A percentile compares a stretch with the other conserved stretches of the same genome.
These are phyloP conservation scores for Leuctra nigra DNA, from an alignment of 2,888 invertebrate species.

Conservation along the genomic window DNA sequence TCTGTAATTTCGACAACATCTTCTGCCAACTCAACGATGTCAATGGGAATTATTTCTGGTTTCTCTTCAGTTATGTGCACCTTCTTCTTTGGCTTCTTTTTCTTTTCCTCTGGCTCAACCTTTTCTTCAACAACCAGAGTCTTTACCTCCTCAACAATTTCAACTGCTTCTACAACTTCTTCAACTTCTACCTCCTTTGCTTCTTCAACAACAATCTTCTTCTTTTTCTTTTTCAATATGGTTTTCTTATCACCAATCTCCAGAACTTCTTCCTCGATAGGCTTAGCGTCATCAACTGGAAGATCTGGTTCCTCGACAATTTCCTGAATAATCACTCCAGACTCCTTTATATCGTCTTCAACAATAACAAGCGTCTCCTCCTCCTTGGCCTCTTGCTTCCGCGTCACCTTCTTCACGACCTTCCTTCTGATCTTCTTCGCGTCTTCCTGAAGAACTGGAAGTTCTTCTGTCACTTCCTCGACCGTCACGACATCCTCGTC, in stretches of 20 bases:
- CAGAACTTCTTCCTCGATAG: constrained; percentile 28
- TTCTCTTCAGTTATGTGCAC: constrained; percentile 12
- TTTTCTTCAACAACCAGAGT: background rate
- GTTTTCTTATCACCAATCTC: constrained; percentile 22
- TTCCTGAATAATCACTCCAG: constrained; percentile 33
- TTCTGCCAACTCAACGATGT: constrained; percentile 7
- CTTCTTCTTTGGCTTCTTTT: constrained; percentile 20
- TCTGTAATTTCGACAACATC: constrained; percentile 6
- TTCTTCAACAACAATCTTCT: constrained; percentile 7
- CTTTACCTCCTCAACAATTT: background rate
- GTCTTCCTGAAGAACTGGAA: constrained; percentile 33
- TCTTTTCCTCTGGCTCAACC: constrained; percentile 27
- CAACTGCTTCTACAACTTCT: constrained; percentile 28
- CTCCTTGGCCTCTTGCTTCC: constrained; percentile 34
- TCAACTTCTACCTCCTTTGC: background rate
- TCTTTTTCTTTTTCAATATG: background rate
- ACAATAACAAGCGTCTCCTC: constrained; percentile 19
- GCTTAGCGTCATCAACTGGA: constrained; percentile 31
- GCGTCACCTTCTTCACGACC: constrained; percentile 38
- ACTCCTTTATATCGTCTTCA: constrained; percentile 22
- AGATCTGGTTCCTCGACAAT: constrained; percentile 38
- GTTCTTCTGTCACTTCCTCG: constrained; percentile 26
- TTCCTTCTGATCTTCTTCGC: constrained; percentile 27
- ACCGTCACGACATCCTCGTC: constrained; percentile 21
- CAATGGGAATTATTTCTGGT: constrained; percentile 10